A percentile compares a stretch with the other conserved stretches of the same genome.
phyloP scores from a whole-genome alignment of 2,797 vertebrate genomes.

The Luscinia luscinia region DNA sequence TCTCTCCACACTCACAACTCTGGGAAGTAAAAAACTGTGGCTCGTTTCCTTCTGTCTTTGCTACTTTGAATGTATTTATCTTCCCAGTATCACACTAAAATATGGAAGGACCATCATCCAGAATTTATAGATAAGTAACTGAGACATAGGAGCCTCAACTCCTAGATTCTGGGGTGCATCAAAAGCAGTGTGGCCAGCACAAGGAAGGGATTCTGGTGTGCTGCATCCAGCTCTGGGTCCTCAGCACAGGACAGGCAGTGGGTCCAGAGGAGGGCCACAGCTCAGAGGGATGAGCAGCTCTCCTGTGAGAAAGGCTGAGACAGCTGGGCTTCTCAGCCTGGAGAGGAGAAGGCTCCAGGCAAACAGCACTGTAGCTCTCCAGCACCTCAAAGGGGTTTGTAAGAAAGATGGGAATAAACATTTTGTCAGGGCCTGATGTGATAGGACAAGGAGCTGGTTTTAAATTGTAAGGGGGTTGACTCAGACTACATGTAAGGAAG shows the following conservation, averaged over 20 bases:
- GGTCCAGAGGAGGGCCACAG: background rate
- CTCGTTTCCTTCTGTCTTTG: background rate
- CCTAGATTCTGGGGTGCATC: background rate
- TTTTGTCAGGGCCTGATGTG: background rate
- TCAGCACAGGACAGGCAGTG: background rate
- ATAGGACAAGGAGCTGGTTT: background rate
- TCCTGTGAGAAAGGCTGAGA: background rate
- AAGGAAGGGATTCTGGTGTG: background rate
- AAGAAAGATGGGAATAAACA: background rate
- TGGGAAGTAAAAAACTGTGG: background rate
- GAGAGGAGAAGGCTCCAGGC: background rate
- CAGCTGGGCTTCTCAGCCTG: background rate
- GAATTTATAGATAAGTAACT: background rate
- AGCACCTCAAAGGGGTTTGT: background rate
- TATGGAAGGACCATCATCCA: background rate
- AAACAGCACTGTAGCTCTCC: fast-evolving
- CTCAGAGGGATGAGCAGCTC: background rate
- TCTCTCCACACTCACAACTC: background rate
- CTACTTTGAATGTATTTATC: background rate
- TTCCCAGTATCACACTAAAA: background rate
- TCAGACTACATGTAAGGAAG: background rate
- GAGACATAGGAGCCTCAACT: background rate
- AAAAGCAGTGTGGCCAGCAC: fast-evolving
- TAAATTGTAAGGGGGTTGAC: background rate
- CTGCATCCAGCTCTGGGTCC: background rate